Evolutionary conservation across 1,140 invertebrate genomes (phyloP), one percentile per base, ranked within the genome.

Genomic region (Plectrocnemia conspersa): DNA sequence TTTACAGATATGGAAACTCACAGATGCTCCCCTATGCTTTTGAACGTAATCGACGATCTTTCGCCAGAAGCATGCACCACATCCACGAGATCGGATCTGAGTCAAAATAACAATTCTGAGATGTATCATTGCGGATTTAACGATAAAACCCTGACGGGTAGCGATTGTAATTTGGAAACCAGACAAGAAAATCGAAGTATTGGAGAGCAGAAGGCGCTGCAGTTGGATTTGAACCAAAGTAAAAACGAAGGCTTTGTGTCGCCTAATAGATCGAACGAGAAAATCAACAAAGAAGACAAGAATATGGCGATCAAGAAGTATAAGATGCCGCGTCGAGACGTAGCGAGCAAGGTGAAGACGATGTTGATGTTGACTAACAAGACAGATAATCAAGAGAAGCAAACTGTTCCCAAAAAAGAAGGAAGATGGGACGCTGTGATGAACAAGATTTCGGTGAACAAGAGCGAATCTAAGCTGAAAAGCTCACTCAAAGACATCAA

Each of bases 1-100:
- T 90, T 88, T 61, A 90, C 88, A 0, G 88, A 91, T 66, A 80
- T 89, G 45, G 88, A 91, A 64, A 85, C 79, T 59, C 77, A 79
- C 46, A 70, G 78, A 29, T 64, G 69, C 21, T 76, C 74, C 22
- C 74, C 74, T 24, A 68, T 76, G 5, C 71, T 73, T 54, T 61
- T 76, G 24, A 74, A 76, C 46, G 72, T 70, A 25, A 72, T 75
- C 23, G 70, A 76, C 60, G 79, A 81, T 58, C 74, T 80, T 69
- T 79, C 79, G 24, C 78, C 78, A 10, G 78, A 77, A 60, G 72
- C 75, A 15, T 79, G 78, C 5, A 76, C 77, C 2, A 66, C 69
- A 16, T 76, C 73, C 19, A 73, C 71, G n/a, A 66, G 68, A 29
- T 75, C 73, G 9, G 75, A 75, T 24, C 27, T 48, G 15, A 63